A percentile compares a stretch with the other conserved stretches of the same genome.
These are phyloP conservation scores for Sebastes hopkinsi DNA, from an alignment of 2,797 vertebrate species.

Conservation along the genomic window DNA sequence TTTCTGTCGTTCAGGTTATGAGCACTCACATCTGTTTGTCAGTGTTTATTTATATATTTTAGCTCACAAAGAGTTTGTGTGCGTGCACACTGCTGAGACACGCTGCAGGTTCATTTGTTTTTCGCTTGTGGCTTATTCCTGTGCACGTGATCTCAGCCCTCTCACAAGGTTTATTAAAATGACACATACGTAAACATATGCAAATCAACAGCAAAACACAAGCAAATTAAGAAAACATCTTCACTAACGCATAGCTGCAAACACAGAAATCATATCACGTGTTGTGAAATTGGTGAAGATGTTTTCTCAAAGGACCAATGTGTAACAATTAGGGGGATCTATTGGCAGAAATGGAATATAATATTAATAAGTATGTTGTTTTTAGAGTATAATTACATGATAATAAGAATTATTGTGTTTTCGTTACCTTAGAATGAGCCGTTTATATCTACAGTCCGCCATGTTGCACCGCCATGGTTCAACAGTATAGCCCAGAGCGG, in stretches of 20 bases:
- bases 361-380: too few species aligned
- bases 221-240: not conserved
- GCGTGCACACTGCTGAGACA: not conserved
- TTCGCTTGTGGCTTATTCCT: not conserved
- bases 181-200: not conserved
- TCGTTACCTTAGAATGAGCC: too few species aligned
- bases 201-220: not conserved
- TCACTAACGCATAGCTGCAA: not conserved
- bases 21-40: constrained; percentile 28
- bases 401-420: too few species aligned
- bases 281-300: not conserved
- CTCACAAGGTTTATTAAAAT: not conserved
- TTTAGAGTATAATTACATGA: too few species aligned
- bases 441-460: too few species aligned
- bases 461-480: too few species aligned
- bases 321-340: too few species aligned
- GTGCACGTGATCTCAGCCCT: not conserved
- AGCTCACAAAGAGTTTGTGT: not conserved
- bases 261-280: not conserved
- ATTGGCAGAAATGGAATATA: too few species aligned
- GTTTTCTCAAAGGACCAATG: not conserved
- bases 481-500: too few species aligned
- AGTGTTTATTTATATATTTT: constrained; percentile 8
- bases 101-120: not conserved
- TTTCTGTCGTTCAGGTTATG: constrained; percentile 34